Conservation (phyloP, 2,888 invertebrate species). For the Liodrosophila aerea region DNA sequence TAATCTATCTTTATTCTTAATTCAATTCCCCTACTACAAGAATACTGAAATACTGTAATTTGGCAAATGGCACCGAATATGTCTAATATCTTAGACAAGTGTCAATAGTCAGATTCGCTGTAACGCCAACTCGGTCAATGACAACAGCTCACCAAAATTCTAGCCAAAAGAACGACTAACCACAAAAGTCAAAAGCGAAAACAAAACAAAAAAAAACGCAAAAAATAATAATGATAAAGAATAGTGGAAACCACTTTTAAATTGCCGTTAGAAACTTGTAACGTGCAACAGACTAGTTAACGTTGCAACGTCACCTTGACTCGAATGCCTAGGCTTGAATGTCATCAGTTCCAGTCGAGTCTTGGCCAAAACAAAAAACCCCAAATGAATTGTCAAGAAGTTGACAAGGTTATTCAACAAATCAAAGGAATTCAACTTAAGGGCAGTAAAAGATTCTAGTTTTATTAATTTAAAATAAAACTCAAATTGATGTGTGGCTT, state of each 20-base stretch:
- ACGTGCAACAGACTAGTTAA: constrained; percentile 27
- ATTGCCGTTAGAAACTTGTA: constrained; percentile 62
- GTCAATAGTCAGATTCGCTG: constrained; percentile 24
- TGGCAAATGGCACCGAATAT: constrained; percentile 26
- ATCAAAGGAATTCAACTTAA: background rate
- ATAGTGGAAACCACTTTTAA: constrained; percentile 30
- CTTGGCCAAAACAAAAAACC: constrained; percentile 10
- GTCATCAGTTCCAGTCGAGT: constrained; percentile 40
- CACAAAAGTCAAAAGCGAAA: background rate
- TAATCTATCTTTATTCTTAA: too few relatives aligned
- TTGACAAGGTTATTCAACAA: constrained; percentile 21
- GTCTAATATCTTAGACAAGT: constrained; percentile 13
- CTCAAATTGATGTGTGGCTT: too few relatives aligned
- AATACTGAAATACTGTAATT: constrained; percentile 5
- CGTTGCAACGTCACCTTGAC: constrained; percentile 55
- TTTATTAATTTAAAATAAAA: too few relatives aligned
- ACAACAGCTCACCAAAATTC: constrained; percentile 67
- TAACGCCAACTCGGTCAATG: constrained; percentile 67
- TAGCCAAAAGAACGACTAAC: constrained; percentile 35
- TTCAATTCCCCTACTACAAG: background rate
- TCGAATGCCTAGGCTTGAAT: constrained; percentile 55
- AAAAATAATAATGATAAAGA: background rate
- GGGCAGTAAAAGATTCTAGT: too few relatives aligned
- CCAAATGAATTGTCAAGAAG: constrained; percentile 35
- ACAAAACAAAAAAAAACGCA: background rate